These are phyloP conservation scores for Propithecus coquereli DNA, from an alignment of 2,113 vertebrate species.

Conservation along the genomic window DNA sequence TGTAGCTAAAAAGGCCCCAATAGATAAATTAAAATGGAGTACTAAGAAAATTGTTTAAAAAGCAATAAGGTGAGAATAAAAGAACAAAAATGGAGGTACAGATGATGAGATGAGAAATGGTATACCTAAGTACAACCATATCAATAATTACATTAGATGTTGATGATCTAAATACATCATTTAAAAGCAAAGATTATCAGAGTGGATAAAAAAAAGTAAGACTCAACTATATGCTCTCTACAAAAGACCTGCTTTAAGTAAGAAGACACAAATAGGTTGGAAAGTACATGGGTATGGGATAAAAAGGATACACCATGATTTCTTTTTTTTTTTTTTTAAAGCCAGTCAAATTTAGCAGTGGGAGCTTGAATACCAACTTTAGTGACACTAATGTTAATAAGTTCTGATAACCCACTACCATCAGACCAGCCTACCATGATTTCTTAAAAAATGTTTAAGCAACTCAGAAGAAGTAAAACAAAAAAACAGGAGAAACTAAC, in stretches of 20 bases:
- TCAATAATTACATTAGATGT: neutral
- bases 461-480: conserved; percentile 10
- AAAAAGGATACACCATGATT: neutral
- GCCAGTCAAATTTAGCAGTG: too few relatives aligned
- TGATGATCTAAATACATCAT: neutral
- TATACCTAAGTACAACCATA: neutral
- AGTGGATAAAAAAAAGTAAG: neutral
- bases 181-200: conserved; percentile 5
- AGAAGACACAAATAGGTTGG: neutral
- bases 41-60: neutral
- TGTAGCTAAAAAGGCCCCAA: neutral
- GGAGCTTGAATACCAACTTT: too few relatives aligned
- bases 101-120: neutral
- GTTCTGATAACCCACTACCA: too few relatives aligned
- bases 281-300: neutral
- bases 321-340: neutral
- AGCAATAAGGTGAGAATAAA: neutral
- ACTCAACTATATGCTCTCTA: neutral
- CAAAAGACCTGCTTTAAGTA: neutral
- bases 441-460: neutral
- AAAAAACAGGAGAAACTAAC: neutral
- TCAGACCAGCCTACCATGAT: neutral
- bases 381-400: too few relatives aligned
- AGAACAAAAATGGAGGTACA: neutral
- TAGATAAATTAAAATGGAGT: neutral